Evolutionary conservation across 2,888 invertebrate species (phyloP), one percentile per base, ranked within the genome.

Genomic region (Phyllotreta cruciferae): DNA sequence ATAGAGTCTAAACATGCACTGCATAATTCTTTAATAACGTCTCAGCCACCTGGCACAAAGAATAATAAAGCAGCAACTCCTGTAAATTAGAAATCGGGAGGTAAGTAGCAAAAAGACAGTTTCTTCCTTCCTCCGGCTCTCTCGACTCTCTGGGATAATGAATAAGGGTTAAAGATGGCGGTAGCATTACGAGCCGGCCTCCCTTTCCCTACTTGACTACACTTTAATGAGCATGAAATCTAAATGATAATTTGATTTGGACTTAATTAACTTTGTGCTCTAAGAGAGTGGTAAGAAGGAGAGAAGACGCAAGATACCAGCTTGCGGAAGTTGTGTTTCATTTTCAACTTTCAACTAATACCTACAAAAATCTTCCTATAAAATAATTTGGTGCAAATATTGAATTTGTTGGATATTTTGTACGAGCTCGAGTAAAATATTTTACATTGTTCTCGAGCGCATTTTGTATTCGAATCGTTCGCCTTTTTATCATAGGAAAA

Each of bases 221-320:
- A 75, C 77, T 78, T 80, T 81, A 81, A 81, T 80, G 79, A 80
- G 79, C 80, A 79, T 77, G 78, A 80, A 80, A 80, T 81, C 79
- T 78, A 78, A 81, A 80, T 80, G 79, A 79, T 80, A 81, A 80
- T 80, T 81, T 80, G 79, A 80, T 81, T 80, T 80, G 77, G 78
- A 78, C 79, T 79, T 79, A 79, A 81, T 80, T 80, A 80, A 79
- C 77, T 77, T 60, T 64, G 61, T 60, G 56, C 53, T 52, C 47
- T 24, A 56, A 42, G 37, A 58, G 41, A 41, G 45, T 24, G 60
- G 37, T 37, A 60, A 52, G 52, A 53, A 60, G 44, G 44, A 7
- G 60, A 53, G 44, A 14, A 44, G 44, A 11, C 6, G 10, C 14
- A 50, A 38, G 49, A 11, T 13, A 41, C 34, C 37, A 57, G 14